Percentiles rank a stretch among this genome's conserved stretches.
Evolutionary conservation across 53 echinoderm and acorn worm species (phyloP).

Genomic region (Crossaster papposus): DNA sequence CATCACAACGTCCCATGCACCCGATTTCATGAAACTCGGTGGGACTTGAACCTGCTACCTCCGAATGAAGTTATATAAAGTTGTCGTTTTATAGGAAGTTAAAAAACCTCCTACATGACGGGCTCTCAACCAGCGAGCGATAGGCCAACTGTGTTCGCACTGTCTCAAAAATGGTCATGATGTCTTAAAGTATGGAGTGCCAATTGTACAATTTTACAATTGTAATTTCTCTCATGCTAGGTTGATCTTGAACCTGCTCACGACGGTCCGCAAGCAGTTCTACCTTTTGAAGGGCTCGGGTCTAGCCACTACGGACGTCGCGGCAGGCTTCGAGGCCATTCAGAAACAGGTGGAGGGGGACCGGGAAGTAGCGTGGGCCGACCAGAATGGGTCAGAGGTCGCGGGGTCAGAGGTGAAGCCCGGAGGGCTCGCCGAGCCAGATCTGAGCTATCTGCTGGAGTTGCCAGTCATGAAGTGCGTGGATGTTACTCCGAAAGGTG

Average conservation of each 20-base stretch:
- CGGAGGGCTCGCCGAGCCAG: not conserved
- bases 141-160: too few species aligned
- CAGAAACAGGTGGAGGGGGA: conserved; percentile 89
- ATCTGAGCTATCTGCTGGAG: conserved; percentile 66
- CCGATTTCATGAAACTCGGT: too few species aligned
- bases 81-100: too few species aligned
- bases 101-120: too few species aligned
- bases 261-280: conserved; percentile 80
- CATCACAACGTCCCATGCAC: too few species aligned
- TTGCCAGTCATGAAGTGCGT: conserved; percentile 72
- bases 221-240: conserved; percentile 34
- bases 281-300: conserved; percentile 88
- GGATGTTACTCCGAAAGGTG: conserved; percentile 63
- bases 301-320: conserved; percentile 75
- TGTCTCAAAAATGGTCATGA: too few species aligned
- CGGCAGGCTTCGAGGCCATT: conserved; percentile 76
- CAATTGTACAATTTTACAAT: too few species aligned
- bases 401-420: conserved; percentile 25
- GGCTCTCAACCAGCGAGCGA: too few species aligned
- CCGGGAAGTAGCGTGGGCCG: conserved; percentile 79
- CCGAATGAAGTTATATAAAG: too few species aligned
- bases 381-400: conserved; percentile 59
- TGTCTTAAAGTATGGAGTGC: too few species aligned
- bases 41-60: too few species aligned
- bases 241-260: conserved; percentile 72